Evolutionary conservation across 2,888 invertebrate species (phyloP).

Genomic region (Rhamphomyia laevipes): DNA sequence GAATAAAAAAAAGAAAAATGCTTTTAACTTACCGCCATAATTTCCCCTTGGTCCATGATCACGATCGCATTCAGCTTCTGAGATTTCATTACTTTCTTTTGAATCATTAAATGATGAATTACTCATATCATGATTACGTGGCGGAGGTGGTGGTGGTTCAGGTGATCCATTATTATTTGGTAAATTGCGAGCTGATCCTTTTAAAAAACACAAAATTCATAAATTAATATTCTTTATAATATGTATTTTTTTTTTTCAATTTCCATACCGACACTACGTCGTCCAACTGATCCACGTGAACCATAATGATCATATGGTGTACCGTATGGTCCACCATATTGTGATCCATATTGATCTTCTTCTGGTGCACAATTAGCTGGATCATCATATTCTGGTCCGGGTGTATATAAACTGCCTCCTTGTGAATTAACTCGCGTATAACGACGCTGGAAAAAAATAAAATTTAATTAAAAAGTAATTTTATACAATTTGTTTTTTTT

Average conservation of each 20-base stretch:
- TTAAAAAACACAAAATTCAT: constrained; percentile 4
- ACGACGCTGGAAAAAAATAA: constrained; percentile 40
- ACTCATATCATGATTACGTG: constrained; percentile 69
- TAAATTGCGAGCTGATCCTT: constrained; percentile 35
- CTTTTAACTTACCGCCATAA: constrained; percentile 62
- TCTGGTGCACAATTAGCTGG: constrained; percentile 86
- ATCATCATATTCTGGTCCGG: constrained; percentile 82
- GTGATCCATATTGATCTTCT: constrained; percentile 83
- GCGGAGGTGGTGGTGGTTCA: constrained; percentile 62
- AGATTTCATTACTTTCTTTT: constrained; percentile 89
- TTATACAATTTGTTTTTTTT: background rate
- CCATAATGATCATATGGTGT: constrained; percentile 86
- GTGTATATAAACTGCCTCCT: constrained; percentile 50
- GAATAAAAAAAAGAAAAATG: background rate
- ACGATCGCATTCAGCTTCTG: constrained; percentile 85
- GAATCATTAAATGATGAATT: constrained; percentile 82
- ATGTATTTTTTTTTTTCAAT: background rate
- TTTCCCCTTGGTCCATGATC: constrained; percentile 66
- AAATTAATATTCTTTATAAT: background rate
- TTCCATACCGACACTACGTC: constrained; percentile 43
- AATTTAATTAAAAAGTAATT: background rate
- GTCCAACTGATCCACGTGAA: constrained; percentile 70
- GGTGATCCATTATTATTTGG: constrained; percentile 46
- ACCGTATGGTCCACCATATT: constrained; percentile 60
- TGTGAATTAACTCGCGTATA: constrained; percentile 58